These are phyloP conservation scores for Magallana nippona DNA, from an alignment of 2,888 invertebrate species.

Conservation along the genomic window DNA sequence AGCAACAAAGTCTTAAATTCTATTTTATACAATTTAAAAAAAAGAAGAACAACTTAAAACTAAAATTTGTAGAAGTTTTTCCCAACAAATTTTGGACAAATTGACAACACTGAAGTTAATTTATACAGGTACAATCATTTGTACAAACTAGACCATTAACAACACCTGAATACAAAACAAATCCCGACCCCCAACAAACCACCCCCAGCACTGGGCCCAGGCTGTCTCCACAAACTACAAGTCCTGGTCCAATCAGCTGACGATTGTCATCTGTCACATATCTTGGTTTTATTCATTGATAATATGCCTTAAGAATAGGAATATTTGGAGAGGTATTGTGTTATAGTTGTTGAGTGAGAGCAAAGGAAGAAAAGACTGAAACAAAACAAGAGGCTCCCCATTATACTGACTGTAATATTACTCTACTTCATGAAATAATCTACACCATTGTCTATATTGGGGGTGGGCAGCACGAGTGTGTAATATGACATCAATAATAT, in stretches of 20 bases:
- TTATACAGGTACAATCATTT: constrained; percentile 1
- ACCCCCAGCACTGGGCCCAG: background rate
- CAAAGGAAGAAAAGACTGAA: too few species aligned
- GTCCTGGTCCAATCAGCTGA: background rate
- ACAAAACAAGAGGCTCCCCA: too few species aligned
- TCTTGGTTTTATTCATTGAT: too few species aligned
- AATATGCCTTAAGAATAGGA: too few species aligned
- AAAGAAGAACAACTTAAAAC: background rate
- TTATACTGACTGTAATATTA: too few species aligned
- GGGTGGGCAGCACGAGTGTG: background rate
- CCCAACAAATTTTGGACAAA: background rate
- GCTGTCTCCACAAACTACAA: background rate
- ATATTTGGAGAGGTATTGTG: too few species aligned
- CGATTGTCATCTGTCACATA: background rate
- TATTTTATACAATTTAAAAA: background rate
- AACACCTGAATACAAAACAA: background rate
- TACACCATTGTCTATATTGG: background rate
- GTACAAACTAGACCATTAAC: background rate
- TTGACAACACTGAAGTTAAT: background rate
- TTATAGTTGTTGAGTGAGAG: too few species aligned
- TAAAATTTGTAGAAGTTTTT: constrained; percentile 19
- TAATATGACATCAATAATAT: background rate
- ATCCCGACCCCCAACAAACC: background rate
- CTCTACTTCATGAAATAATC: too few species aligned
- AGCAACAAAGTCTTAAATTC: constrained; percentile 15